Evolutionary conservation across 1,140 invertebrate species (phyloP), one percentile per base, ranked within the genome.

Genomic region (Antheraea pernyi): DNA sequence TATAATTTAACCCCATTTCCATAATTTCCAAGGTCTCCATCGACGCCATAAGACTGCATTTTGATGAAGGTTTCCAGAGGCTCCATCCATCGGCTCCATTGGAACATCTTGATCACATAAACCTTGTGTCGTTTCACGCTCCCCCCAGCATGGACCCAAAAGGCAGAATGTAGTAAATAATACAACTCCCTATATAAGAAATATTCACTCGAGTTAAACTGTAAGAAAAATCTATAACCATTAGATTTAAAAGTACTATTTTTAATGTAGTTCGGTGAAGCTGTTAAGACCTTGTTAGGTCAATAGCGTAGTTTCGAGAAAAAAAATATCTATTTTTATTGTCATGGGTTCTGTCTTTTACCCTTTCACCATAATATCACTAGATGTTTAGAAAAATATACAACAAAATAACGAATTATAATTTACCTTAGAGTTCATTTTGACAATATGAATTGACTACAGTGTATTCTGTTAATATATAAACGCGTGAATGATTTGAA

Each of bases 1-100:
- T 13, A 19, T 37, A 68, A 69, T 76, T 82, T 65, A 73, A 85
- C 85, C 83, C 74, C 74, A 79, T 78, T 84, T 76, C 70, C 73
- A 79, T 36, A 84, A 76, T 8, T 65, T 65, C 64, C 64, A 65
- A 5, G 79, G 82, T 59, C 75, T 75, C 81, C 79, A 80, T 36
- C 68, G 67, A 8, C 69, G 76, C 83, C 83, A 83, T 16, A 74
- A 37, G 10, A 59, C 63, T 8, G 66, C 59, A 22, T 80, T 78
- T 19, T 70, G 70, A 37, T 71, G 67, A 18, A 78, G 72, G 58
- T 81, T 75, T 9, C 64, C 64, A 48, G 39, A 65, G 19, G 19
- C 39, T 48, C 53, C 46, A 59, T 69, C 71, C 11, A 73, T 30
- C 30, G 70, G 36, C 11, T 77, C 75, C 19, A 75, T 75, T 1